Conservation (phyloP, 1,140 invertebrate species). For the Diabrotica virgifera region DNA sequence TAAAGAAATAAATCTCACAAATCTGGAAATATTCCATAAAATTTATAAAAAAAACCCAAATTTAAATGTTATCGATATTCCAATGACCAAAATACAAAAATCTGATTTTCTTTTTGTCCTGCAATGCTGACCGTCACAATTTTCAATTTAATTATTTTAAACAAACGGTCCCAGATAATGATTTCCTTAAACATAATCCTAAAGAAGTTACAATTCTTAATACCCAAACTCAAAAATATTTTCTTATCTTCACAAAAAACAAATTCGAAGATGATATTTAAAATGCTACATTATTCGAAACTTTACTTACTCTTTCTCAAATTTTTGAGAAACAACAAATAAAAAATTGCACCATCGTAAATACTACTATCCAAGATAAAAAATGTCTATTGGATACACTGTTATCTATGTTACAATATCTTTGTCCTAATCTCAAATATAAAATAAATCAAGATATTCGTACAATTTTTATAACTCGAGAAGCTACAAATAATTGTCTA, state of each 20-base stretch:
- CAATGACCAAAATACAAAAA: constrained; percentile 30
- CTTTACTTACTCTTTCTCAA: too few relatives aligned
- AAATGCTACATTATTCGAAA: too few relatives aligned
- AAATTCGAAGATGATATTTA: too few relatives aligned
- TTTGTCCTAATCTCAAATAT: constrained; percentile 18
- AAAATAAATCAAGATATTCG: constrained; percentile 22
- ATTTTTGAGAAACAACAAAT: constrained; percentile 14
- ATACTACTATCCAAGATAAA: constrained; percentile 25
- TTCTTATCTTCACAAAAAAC: too few relatives aligned
- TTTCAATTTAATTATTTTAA: constrained; percentile 29
- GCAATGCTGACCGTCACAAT: constrained; percentile 39
- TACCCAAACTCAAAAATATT: too few relatives aligned
- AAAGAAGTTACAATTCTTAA: too few relatives aligned
- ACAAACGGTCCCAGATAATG: constrained; percentile 17
- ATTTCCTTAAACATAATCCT: too few relatives aligned
- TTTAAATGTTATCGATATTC: constrained; percentile 31
- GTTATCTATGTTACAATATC: constrained; percentile 16
- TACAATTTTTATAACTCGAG: constrained; percentile 9
- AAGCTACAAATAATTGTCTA: constrained; percentile 42
- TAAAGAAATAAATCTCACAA: constrained; percentile 16
- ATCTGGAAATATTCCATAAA: constrained; percentile 38
- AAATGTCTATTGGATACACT: constrained; percentile 27
- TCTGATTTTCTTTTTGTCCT: constrained; percentile 34
- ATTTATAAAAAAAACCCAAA: constrained; percentile 28
- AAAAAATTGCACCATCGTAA: constrained; percentile 19